Conservation (phyloP, 2,888 invertebrate genomes). For the Ophioninae sp. region DNA sequence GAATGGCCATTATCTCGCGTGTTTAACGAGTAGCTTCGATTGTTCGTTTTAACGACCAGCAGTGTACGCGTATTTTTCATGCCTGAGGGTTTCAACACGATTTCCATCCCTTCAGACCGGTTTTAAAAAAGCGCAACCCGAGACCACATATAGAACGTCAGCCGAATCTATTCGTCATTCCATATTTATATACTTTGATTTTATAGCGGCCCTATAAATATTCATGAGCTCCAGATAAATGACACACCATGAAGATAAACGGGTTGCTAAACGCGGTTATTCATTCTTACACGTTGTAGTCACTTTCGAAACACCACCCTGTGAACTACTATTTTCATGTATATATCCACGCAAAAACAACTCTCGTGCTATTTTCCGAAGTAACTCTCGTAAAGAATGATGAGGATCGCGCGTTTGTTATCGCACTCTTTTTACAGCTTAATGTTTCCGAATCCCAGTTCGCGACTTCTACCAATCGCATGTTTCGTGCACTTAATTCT, state of each 20-base stretch:
- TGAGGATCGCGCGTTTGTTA: neutral
- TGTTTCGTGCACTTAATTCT: conserved; percentile 9
- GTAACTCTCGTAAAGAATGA: neutral
- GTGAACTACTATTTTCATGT: conserved; percentile 14
- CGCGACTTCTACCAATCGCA: conserved; percentile 1
- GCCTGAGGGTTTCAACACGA: conserved; percentile 8
- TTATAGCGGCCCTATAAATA: neutral
- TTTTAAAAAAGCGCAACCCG: conserved; percentile 2
- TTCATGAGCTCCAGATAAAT: conserved; percentile 1
- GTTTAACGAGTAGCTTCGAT: conserved; percentile 39
- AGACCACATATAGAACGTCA: neutral
- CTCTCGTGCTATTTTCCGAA: neutral
- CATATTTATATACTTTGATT: conserved; percentile 35
- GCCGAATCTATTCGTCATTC: conserved; percentile 22
- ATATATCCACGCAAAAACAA: neutral
- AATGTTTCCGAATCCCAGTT: neutral
- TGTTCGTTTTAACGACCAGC: conserved; percentile 35
- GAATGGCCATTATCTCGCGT: conserved; percentile 35
- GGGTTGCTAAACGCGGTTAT: conserved; percentile 10
- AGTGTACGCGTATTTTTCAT: conserved; percentile 5
- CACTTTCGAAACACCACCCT: conserved; percentile 4
- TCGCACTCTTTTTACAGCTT: neutral
- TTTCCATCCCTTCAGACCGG: conserved; percentile 10
- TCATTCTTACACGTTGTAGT: conserved; percentile 9
- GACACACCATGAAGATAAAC: conserved; percentile 12